Conservation (phyloP, 2,888 invertebrate genomes). For the Serripes groenlandicus region DNA sequence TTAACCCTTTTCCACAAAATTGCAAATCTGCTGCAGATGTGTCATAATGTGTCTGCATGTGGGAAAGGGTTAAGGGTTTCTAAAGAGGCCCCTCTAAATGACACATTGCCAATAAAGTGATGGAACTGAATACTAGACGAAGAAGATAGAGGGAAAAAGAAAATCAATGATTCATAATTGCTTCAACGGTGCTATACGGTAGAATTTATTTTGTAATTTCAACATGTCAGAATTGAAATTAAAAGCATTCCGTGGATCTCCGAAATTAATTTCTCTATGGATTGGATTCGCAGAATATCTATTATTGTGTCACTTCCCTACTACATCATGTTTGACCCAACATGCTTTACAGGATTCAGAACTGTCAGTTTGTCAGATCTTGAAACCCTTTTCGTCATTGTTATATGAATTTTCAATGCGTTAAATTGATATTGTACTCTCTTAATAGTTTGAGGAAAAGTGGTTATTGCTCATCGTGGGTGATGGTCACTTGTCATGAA, state of each 20-base stretch:
- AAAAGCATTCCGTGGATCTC: constrained; percentile 21
- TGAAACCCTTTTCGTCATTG: not conserved
- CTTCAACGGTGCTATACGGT: constrained; percentile 4
- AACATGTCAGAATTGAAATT: constrained; percentile 33
- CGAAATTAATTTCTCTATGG: constrained; percentile 38
- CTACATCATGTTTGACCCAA: constrained; percentile 22
- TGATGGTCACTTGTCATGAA: no score
- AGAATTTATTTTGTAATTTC: constrained; percentile 39
- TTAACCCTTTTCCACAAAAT: no score
- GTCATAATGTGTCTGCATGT: no score
- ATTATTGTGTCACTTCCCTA: constrained; percentile 33
- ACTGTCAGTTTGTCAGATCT: constrained; percentile 13
- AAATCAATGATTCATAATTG: constrained; percentile 35
- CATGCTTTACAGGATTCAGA: constrained; percentile 6
- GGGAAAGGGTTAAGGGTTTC: no score
- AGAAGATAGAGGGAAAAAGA: not conserved
- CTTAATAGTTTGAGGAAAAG: no score
- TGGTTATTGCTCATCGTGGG: no score
- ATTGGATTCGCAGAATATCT: constrained; percentile 17
- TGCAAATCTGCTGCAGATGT: no score
- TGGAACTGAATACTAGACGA: constrained; percentile 2
- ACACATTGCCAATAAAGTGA: constrained; percentile 1
- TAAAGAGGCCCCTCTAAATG: no score
- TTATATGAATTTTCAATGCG: no score
- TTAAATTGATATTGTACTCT: no score